Evolutionary conservation across 2,888 invertebrate genomes (phyloP).

Genomic region (Thelaira solivaga): DNA sequence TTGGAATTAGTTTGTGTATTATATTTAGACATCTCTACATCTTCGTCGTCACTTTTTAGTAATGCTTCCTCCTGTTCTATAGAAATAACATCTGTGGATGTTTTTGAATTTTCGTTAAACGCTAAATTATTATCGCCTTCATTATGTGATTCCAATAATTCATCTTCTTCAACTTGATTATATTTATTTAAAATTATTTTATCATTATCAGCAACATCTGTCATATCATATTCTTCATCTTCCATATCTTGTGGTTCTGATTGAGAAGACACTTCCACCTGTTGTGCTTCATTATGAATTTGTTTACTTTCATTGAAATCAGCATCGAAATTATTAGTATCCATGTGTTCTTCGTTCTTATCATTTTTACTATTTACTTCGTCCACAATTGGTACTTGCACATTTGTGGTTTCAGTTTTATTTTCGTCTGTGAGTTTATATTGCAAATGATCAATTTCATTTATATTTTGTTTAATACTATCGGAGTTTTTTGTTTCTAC

Average conservation of each 20-base stretch:
- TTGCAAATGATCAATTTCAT: constrained; percentile 63
- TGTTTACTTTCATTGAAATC: not conserved
- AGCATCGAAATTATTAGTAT: constrained; percentile 18
- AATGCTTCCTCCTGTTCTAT: constrained; percentile 63
- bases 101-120: not conserved
- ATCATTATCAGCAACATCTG: constrained; percentile 9
- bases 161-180: constrained; percentile 56
- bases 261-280: constrained; percentile 18
- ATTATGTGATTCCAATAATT: constrained; percentile 53
- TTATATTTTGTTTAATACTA: constrained; percentile 51
- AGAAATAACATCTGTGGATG: constrained; percentile 10
- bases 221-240: not conserved
- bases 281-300: constrained; percentile 18
- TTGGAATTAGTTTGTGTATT: not conserved
- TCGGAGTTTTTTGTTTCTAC: constrained; percentile 37
- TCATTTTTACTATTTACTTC: constrained; percentile 19
- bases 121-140: constrained; percentile 27
- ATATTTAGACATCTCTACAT: constrained; percentile 7
- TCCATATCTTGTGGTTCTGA: constrained; percentile 31
- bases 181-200: constrained; percentile 22
- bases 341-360: constrained; percentile 34
- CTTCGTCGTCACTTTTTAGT: constrained; percentile 55
- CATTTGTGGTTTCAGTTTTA: constrained; percentile 55
- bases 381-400: constrained; percentile 18
- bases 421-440: constrained; percentile 24